Percentiles rank a stretch among this genome's conserved stretches.
These are phyloP conservation scores for Aspidoscelis tigris DNA, from an alignment of 2,113 vertebrate species.

Conservation along the genomic window DNA sequence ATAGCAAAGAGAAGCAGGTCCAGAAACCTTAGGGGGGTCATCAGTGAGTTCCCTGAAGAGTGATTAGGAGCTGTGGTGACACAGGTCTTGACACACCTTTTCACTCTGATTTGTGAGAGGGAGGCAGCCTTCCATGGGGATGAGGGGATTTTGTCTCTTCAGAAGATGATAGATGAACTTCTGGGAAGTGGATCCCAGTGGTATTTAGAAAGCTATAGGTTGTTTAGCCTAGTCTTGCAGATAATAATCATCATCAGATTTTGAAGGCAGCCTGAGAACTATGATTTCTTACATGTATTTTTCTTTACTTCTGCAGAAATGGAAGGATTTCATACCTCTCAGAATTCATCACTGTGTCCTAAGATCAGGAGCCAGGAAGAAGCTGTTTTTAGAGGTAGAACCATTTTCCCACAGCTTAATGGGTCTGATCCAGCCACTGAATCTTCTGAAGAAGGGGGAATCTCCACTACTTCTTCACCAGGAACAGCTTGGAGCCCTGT, in stretches of 20 bases:
- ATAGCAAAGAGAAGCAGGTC: neutral
- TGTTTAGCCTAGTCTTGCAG: too few relatives aligned
- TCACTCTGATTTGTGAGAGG: too few relatives aligned
- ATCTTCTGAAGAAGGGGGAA: neutral
- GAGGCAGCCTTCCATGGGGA: too few relatives aligned
- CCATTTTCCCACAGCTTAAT: neutral
- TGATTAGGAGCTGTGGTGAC: too few relatives aligned
- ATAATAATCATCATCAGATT: neutral
- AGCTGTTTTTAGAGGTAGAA: fast-evolving
- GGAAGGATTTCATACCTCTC: fast-evolving
- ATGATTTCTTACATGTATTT: neutral
- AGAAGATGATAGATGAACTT: too few relatives aligned
- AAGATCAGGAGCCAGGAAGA: slow-evolving; percentile 6
- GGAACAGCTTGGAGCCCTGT: neutral
- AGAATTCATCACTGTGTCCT: neutral
- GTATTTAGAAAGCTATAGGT: too few relatives aligned
- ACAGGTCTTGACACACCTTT: too few relatives aligned
- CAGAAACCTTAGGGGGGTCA: neutral
- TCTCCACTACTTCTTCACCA: neutral
- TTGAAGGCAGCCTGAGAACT: neutral
- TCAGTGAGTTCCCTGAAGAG: neutral
- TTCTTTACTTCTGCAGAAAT: slow-evolving; percentile 32
- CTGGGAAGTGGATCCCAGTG: too few relatives aligned
- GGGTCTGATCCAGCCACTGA: neutral
- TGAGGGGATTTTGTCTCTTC: too few relatives aligned